Percentiles rank a stretch among this genome's conserved stretches.
These are phyloP conservation scores for Diorhabda sublineata DNA, from an alignment of 1,140 invertebrate genomes.

Conservation along the genomic window DNA sequence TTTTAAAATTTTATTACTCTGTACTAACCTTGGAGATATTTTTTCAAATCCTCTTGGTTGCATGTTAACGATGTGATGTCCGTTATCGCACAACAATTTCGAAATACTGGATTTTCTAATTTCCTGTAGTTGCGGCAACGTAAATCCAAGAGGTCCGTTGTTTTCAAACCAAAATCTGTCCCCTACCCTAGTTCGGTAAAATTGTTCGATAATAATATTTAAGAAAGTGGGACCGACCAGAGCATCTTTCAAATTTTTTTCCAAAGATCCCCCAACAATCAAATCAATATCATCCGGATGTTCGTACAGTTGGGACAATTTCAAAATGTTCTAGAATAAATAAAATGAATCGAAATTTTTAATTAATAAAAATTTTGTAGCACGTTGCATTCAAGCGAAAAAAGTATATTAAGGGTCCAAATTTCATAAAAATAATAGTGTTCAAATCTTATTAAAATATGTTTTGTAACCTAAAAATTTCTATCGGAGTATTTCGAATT, in stretches of 20 bases:
- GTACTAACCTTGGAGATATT: constrained; percentile 56
- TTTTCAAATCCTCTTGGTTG: constrained; percentile 64
- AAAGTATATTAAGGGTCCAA: no score
- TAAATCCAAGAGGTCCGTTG: constrained; percentile 51
- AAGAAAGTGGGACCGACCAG: constrained; percentile 87
- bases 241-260: constrained; percentile 69
- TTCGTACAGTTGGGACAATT: constrained; percentile 61
- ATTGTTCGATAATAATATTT: constrained; percentile 85
- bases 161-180: constrained; percentile 84
- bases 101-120: constrained; percentile 80
- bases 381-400: no score
- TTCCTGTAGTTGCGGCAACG: constrained; percentile 53
- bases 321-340: constrained; percentile 58
- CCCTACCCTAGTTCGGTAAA: constrained; percentile 75
- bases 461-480: no score
- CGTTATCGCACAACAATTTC: constrained; percentile 83
- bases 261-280: constrained; percentile 78
- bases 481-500: no score
- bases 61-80: constrained; percentile 67
- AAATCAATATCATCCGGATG: constrained; percentile 83
- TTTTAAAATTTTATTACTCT: not conserved
- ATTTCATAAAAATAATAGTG: no score
- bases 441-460: no score
- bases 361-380: no score
- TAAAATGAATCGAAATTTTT: constrained; percentile 32